These are phyloP conservation scores for Baccha elongata DNA, from an alignment of 2,888 invertebrate species.

Conservation along the genomic window DNA sequence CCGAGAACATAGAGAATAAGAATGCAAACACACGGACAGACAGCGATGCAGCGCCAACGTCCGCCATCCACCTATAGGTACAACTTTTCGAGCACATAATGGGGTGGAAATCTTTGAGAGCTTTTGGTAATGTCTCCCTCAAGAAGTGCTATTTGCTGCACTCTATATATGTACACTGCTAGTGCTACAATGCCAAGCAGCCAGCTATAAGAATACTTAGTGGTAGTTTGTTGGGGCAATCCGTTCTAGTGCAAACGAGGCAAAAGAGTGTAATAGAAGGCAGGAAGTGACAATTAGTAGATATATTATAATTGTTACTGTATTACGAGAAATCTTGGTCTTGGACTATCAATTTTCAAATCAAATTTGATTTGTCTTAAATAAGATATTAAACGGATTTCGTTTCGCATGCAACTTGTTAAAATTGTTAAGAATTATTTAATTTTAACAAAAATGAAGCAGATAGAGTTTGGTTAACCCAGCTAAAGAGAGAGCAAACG, in stretches of 20 bases:
- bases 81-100: slow-evolving; percentile 72
- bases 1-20: slow-evolving; percentile 1
- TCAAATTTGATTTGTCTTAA: not conserved
- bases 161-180: not conserved
- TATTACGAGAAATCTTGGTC: not conserved
- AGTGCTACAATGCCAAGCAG: slow-evolving; percentile 4
- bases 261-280: slow-evolving; percentile 26
- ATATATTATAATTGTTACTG: slow-evolving; percentile 15
- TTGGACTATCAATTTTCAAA: not conserved
- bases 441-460: slow-evolving; percentile 1
- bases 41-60: not conserved
- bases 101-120: slow-evolving; percentile 69
- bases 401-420: not conserved
- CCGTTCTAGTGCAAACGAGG: slow-evolving; percentile 11
- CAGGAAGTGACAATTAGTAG: slow-evolving; percentile 53
- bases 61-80: slow-evolving; percentile 5
- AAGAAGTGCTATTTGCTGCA: slow-evolving; percentile 59
- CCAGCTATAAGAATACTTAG: slow-evolving; percentile 43
- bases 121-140: slow-evolving; percentile 73
- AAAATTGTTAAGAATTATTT: slow-evolving; percentile 13
- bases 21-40: slow-evolving; percentile 38
- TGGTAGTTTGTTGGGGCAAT: slow-evolving; percentile 58
- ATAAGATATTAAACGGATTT: slow-evolving; percentile 12
- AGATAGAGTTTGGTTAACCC: not conserved
- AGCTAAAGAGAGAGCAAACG: not conserved